Base-by-base conservation (phyloP, 2,888 invertebrate species). In the Autographa gamma region DNA sequence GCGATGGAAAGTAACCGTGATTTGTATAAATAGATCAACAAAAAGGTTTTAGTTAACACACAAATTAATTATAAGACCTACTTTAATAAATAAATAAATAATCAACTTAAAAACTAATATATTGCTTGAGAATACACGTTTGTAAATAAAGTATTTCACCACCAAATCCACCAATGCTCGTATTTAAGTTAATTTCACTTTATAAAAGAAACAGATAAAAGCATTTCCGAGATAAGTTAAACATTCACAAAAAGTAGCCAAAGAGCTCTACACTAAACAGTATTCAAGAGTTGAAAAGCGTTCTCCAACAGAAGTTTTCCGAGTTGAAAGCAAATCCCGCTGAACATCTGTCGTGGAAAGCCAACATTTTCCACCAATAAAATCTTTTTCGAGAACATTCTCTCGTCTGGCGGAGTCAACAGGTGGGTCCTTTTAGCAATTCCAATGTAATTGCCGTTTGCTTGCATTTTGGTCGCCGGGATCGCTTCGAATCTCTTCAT, bases 391-490 rank as follows among this genome's bases (percentile, higher is more conserved):
- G 88, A 88, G 90, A 87, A 90, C 89, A 87, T 88, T 85, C 75
- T 77, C 76, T 71, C 74, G 71, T 79, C 77, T 90, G 87, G 87
- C 82, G 86, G 77, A 85, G 85, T 88, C 93, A 95, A 95, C 95
- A 95, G 95, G 95, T 95, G 93, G 93, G 86, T 86, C 83, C 89
- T 92, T 93, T 92, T 91, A 90, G 88, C 90, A 92, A 92, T 93
- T 92, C 90, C 88, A 91, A 93, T 93, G 91, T 93, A 92, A 94
- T 92, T 92, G 92, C 88, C 86, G 88, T 88, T 90, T 86, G 81
- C 84, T 85, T 84, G 82, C 84, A 84, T 91, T 83, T 82, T 65
- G 69, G 66, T 73, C 68, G 63, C 74, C 70, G 76, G 69, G 67
- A 79, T 75, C 80, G 76, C 64, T 66, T 63, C 69, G 74, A n/a